Conservation (phyloP, 53 echinoderm and acorn worm genomes). For the Pentamera pediparva region DNA sequence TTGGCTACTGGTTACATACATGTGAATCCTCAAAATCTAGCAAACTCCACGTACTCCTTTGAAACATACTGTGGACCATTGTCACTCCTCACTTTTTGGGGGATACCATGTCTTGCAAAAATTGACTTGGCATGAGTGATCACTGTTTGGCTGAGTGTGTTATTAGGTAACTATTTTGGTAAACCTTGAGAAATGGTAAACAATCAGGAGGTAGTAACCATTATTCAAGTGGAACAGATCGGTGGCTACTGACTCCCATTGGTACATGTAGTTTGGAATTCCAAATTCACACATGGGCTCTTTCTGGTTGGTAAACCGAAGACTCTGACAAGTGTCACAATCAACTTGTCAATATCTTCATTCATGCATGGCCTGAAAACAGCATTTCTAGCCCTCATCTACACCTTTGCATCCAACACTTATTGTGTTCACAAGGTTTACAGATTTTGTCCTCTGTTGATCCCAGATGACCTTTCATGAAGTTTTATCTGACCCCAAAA, state of each 20-base stretch:
- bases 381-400: too few species aligned
- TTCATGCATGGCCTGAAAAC: too few species aligned
- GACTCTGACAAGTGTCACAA: constrained; percentile 22
- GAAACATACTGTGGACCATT: constrained; percentile 29
- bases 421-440: too few species aligned
- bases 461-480: too few species aligned
- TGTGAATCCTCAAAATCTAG: constrained; percentile 3
- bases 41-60: constrained; percentile 16
- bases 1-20: constrained; percentile 33
- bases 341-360: constrained; percentile 27
- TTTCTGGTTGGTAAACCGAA: neutral
- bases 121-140: constrained; percentile 31
- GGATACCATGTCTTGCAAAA: constrained; percentile 47
- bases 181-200: constrained; percentile 50
- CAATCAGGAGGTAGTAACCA: constrained; percentile 21
- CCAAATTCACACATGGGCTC: constrained; percentile 25
- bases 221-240: constrained; percentile 46
- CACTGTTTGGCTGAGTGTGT: constrained; percentile 14
- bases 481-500: too few species aligned
- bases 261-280: constrained; percentile 15
- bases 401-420: too few species aligned
- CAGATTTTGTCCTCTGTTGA: too few species aligned
- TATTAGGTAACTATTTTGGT: constrained; percentile 29
- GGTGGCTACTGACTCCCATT: constrained; percentile 36
- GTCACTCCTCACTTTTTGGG: constrained; percentile 24